A percentile compares a stretch with the other conserved stretches of the same genome.
Conservation (phyloP, 2,113 vertebrate genomes). For the Azemiops feae region DNA sequence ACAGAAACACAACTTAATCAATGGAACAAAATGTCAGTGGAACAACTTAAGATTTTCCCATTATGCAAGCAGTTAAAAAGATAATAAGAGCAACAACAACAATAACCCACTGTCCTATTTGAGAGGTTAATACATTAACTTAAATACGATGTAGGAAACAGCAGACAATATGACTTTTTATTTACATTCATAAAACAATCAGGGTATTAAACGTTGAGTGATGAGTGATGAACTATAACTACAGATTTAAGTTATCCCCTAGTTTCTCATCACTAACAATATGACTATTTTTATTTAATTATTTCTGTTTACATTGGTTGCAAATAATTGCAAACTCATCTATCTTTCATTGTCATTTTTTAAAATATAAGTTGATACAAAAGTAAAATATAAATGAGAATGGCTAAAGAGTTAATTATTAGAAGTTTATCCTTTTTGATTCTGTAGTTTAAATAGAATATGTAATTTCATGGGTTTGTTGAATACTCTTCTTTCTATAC, state of each 20-base stretch:
- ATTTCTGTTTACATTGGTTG: background rate
- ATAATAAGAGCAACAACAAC: background rate
- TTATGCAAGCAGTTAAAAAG: background rate
- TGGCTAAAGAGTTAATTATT: background rate
- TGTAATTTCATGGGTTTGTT: background rate
- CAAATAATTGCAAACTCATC: background rate
- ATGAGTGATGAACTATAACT: background rate
- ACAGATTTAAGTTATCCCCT: background rate
- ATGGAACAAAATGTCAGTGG: background rate
- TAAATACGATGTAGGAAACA: background rate
- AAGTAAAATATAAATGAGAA: background rate
- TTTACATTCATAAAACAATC: background rate
- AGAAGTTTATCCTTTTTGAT: background rate
- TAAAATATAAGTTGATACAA: background rate
- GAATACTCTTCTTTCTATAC: background rate
- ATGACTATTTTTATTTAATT: background rate
- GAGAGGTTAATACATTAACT: background rate
- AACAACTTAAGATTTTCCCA: background rate
- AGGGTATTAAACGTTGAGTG: background rate
- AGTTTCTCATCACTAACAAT: background rate
- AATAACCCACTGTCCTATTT: background rate
- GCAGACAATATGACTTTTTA: background rate
- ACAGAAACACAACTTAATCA: background rate
- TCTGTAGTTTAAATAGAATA: background rate
- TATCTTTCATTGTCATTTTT: background rate